Base-by-base conservation (phyloP, 1,140 invertebrate genomes). In the Metopolophium dirhodum region DNA sequence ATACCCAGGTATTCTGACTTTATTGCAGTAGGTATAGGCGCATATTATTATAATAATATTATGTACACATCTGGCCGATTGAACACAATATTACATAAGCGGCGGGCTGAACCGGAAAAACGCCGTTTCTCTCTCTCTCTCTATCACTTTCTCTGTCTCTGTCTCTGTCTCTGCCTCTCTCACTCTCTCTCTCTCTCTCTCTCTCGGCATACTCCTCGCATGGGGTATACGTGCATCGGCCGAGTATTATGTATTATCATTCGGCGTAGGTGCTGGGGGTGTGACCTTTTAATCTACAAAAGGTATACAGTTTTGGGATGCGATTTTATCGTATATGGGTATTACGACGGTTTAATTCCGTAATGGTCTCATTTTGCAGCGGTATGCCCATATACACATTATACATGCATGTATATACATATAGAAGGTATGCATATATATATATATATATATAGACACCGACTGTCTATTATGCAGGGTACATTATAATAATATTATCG, bases 171-270 rank as follows among this genome's bases (percentile, higher is more conserved):
- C 57, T 11, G 2, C 11, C 57, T 4, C 41, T 41, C 41, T 41
- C 6, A 26, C 22, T 23, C 22, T 22, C 23, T 57, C 8, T 30
- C 26, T 11, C 57, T 11, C 9, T 30, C 57, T 4, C 26, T 30
- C 23, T 51, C 49, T 51, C 49, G 51, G 51, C 30, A 18, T 51
- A 11, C 7, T 61, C 30, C 4, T n/a, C 30, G 6, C 61, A n/a
- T 6, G 30, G 61, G n/a, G 61, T n/a, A n/a, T 77, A 77, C n/a
- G 14, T 18, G 30, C n/a, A 77, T 68, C 61, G 61, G 61, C 61
- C 61, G 30, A 77, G 61, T 77, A 77, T n/a, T 77, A n/a, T 77
- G 61, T n/a, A 77, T 77, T 77, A 77, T 77, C 61, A 77, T 77
- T 77, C 61, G 14, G 82, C 37, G n/a, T 35, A 35, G 37, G 35